Conservation (phyloP, 2,113 vertebrate species). For the Ornithorhynchus anatinus region DNA sequence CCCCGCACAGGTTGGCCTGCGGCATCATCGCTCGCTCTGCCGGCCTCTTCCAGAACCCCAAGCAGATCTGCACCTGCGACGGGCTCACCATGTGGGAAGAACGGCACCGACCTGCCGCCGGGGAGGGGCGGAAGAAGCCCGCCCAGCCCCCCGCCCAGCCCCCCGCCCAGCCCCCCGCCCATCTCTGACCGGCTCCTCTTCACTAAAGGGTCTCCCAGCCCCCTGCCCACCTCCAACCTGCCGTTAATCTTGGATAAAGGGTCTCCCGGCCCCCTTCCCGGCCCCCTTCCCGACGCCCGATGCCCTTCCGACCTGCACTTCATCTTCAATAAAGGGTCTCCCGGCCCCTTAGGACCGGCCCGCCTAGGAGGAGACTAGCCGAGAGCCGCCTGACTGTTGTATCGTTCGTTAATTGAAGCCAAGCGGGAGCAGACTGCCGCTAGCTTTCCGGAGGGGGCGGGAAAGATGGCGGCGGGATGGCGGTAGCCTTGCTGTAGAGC, state of each 20-base stretch:
- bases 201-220: too few species aligned
- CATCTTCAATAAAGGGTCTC: not conserved
- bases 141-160: conserved; percentile 60
- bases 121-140: conserved; percentile 64
- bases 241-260: not conserved
- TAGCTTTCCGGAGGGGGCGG: too few species aligned
- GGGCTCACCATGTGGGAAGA: conserved; percentile 93
- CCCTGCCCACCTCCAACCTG: conserved; percentile 49
- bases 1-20: conserved; percentile 78
- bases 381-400: too few species aligned
- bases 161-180: conserved; percentile 11
- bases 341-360: not conserved
- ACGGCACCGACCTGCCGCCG: conserved; percentile 74
- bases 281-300: too few species aligned
- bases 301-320: conserved; percentile 36
- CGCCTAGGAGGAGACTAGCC: not conserved
- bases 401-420: too few species aligned
- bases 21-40: conserved; percentile 90
- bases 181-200: too few species aligned
- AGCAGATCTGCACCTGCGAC: conserved; percentile 86
- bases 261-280: not conserved
- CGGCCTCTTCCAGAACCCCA: conserved; percentile 89
- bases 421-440: too few species aligned
- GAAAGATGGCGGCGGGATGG: too few species aligned
- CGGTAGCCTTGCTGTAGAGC: not conserved